These are phyloP conservation scores for Gadopsis bispinosus DNA, from an alignment of 2,797 vertebrate genomes.

Conservation along the genomic window DNA sequence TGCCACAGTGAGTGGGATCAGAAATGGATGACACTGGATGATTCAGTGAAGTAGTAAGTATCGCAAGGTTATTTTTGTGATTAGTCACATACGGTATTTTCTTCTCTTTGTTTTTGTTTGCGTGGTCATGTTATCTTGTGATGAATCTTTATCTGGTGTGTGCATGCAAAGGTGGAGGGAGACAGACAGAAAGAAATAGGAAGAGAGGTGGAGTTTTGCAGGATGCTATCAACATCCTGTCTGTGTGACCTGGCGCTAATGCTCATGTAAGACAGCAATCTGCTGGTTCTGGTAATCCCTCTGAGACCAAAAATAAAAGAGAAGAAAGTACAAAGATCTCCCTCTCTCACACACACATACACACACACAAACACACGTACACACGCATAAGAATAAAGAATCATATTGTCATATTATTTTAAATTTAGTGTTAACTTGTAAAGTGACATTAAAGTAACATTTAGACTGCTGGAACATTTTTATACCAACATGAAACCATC, in stretches of 20 bases:
- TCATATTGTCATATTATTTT: neutral
- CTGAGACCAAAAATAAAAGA: conserved; percentile 25
- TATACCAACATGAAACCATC: neutral
- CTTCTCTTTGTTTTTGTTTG: conserved; percentile 1
- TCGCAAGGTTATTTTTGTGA: neutral
- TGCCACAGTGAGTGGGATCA: conserved; percentile 20
- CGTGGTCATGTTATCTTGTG: conserved; percentile 7
- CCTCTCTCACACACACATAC: neutral
- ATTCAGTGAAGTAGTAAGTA: conserved; percentile 41
- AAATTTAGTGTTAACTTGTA: neutral
- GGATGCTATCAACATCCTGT: conserved; percentile 77
- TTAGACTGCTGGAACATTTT: neutral
- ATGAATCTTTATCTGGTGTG: conserved; percentile 4
- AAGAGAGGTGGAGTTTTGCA: conserved; percentile 59
- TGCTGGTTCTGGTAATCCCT: conserved; percentile 51
- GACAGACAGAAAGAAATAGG: conserved; percentile 16
- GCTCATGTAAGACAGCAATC: conserved; percentile 67
- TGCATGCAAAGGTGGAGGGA: conserved; percentile 35
- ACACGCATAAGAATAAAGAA: neutral
- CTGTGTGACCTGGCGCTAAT: conserved; percentile 69
- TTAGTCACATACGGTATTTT: conserved; percentile 7
- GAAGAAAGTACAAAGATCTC: conserved; percentile 23
- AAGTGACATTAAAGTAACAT: neutral
- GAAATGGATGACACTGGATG: conserved; percentile 31
- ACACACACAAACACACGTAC: conserved; percentile 12